These are phyloP conservation scores for Sebastes nivosus DNA, from an alignment of 2,797 vertebrate genomes.

Conservation along the genomic window DNA sequence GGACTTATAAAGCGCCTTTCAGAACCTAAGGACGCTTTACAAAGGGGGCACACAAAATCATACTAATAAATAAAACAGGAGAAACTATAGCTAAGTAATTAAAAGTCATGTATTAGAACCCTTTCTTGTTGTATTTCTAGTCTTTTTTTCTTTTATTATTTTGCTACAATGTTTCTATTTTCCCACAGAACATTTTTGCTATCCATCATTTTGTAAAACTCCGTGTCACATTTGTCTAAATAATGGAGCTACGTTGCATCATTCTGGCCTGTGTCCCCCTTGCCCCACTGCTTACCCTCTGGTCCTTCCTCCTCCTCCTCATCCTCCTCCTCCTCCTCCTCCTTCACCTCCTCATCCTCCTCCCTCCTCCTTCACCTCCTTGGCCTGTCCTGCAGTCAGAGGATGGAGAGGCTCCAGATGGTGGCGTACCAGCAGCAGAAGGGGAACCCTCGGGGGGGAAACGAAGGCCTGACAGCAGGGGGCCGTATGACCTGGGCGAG, in stretches of 20 bases:
- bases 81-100: too few relatives aligned
- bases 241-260: background rate
- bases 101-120: background rate
- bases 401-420: conserved; percentile 59
- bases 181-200: background rate
- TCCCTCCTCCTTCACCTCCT: background rate
- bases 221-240: background rate
- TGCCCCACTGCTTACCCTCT: background rate
- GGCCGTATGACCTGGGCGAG: conserved; percentile 25
- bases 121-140: background rate
- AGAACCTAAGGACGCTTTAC: too few relatives aligned
- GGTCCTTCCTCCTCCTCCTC: background rate
- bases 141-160: background rate
- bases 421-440: conserved; percentile 54
- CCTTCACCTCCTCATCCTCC: background rate
- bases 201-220: background rate
- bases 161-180: background rate
- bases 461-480: conserved; percentile 56
- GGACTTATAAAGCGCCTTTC: too few relatives aligned
- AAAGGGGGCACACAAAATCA: too few relatives aligned
- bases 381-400: background rate
- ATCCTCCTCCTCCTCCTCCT: background rate
- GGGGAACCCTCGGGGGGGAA: conserved; percentile 45
- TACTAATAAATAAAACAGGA: too few relatives aligned
- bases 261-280: background rate